Evolutionary conservation across 2,113 vertebrate genomes (phyloP), one percentile per base, ranked within the genome.

Genomic region (Dicerorhinus sumatrensis): DNA sequence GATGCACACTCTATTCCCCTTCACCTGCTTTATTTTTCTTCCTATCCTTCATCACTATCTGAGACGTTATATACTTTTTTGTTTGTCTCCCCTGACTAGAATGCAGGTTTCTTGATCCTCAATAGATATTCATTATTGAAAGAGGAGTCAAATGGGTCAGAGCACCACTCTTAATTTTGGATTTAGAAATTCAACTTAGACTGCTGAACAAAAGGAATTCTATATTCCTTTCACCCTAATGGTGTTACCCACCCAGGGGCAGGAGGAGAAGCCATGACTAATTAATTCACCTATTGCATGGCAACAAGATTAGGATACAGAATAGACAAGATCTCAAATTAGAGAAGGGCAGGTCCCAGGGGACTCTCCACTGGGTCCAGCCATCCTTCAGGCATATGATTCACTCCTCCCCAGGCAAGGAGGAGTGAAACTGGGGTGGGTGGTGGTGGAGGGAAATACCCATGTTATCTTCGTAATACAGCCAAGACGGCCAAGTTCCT

Each of bases 401-500:
- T 75, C 83, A 67, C 31, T 56, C 60, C 54, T 94, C 29, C 54
- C n/a, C 27, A 42, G 17, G 31, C 23, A 92, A 87, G 3, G 36
- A 77, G 20, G 20, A 77, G 3, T 48, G 21, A 42, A 54, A 9
- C 25, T 62, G 36, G 3, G 4, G 36, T 25, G 48, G 16, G 46
- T 2, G 12, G 51, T 60, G 18, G 3, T 58, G 8, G 65, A 94
- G 3, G 76, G 31, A n/a, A 97, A 93, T 6, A 17, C 51, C 31
- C n/a, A 31, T 18, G 6, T n/a, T 93, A 72, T 95, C 63, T 88
- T 77, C 60, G n/a, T 81, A 69, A 72, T 83, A 58, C n/a, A 62
- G 39, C 69, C 87, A 60, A 29, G 42, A 94, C 75, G 58, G 62
- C 51, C 62, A 87, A 89, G 11, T 93, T 82, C 67, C 62, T 90